A percentile compares a stretch with the other conserved stretches of the same genome.
phyloP scores from a whole-genome alignment of 2,113 vertebrate genomes.

The Struthio camelus region DNA sequence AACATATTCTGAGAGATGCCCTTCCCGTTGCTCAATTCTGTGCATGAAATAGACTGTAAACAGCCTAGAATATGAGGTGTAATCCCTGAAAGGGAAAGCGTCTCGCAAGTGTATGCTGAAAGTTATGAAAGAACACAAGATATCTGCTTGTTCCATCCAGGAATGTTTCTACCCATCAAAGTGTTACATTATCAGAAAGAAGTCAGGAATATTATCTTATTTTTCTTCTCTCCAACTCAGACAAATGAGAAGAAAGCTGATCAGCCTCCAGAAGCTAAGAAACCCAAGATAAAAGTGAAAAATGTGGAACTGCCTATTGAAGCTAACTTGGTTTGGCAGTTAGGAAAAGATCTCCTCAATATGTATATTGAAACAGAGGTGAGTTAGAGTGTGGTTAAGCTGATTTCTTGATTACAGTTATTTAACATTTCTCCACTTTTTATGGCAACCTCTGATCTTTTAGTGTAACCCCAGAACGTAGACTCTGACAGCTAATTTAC shows the following conservation, averaged over 20 bases:
- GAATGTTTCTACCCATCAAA: neutral
- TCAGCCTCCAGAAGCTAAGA: slow-evolving; percentile 84
- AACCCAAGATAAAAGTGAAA: slow-evolving; percentile 84
- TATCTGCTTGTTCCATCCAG: neutral
- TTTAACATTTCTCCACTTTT: neutral
- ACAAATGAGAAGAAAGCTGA: slow-evolving; percentile 80
- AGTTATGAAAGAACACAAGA: neutral
- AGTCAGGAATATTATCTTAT: slow-evolving; percentile 11
- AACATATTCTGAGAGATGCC: neutral
- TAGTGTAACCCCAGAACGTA: neutral
- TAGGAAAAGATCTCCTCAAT: slow-evolving; percentile 80
- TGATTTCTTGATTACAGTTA: neutral
- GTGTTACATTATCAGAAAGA: neutral
- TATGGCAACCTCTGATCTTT: neutral
- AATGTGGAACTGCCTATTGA: slow-evolving; percentile 80
- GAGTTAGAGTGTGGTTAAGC: slow-evolving; percentile 15
- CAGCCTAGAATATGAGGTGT: neutral
- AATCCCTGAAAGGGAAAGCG: neutral
- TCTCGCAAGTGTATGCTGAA: neutral
- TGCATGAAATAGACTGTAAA: neutral
- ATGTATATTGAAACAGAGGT: slow-evolving; percentile 83
- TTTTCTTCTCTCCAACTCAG: slow-evolving; percentile 61
- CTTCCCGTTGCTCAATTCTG: neutral
- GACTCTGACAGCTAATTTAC: neutral
- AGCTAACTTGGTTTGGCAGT: slow-evolving; percentile 81